These are phyloP conservation scores for Plecotus auritus DNA, from an alignment of 2,113 vertebrate genomes.

Conservation along the genomic window DNA sequence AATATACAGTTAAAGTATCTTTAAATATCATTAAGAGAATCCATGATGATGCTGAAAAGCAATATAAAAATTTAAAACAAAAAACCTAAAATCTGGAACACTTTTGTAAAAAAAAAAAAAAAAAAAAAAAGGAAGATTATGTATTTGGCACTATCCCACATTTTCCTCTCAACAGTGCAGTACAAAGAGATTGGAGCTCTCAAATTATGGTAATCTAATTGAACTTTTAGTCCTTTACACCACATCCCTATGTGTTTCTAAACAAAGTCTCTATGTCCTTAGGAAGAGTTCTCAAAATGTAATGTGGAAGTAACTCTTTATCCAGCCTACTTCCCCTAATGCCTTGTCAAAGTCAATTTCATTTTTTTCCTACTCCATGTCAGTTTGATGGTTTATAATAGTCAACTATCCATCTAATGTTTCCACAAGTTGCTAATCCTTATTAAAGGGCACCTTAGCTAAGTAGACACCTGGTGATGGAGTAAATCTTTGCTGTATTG, in stretches of 20 bases:
- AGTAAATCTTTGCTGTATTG: neutral
- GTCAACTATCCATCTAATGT: slow-evolving; percentile 19
- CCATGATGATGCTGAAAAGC: neutral
- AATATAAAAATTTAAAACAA: neutral
- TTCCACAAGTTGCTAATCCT: slow-evolving; percentile 40
- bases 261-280: neutral
- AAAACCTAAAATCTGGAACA: neutral
- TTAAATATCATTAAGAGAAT: neutral
- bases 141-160: neutral
- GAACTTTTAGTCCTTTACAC: neutral
- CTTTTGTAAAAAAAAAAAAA: neutral
- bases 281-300: neutral
- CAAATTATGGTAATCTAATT: neutral
- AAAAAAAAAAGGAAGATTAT: neutral
- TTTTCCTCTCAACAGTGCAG: neutral
- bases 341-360: neutral
- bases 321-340: neutral
- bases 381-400: slow-evolving; percentile 27
- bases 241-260: neutral
- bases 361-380: neutral
- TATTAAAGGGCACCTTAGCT: slow-evolving; percentile 28
- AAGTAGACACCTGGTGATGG: neutral
- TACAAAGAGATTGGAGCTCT: neutral
- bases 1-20: neutral
- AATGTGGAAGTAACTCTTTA: neutral